These are phyloP conservation scores for Drosophila orena DNA, from an alignment of 1,140 invertebrate species.

Conservation along the genomic window DNA sequence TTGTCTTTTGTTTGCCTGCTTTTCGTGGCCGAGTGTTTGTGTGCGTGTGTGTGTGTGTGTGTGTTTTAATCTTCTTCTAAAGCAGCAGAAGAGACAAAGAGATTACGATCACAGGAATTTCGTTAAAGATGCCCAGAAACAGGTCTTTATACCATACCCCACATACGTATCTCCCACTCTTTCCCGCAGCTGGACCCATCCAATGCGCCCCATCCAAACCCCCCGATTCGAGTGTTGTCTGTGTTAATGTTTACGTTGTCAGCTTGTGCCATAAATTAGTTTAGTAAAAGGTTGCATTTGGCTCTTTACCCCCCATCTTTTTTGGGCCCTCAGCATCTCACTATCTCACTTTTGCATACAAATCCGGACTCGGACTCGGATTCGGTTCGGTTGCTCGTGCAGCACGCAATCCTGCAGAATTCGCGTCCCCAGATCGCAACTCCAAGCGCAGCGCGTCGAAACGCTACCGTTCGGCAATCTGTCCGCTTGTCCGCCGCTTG, in stretches of 20 bases:
- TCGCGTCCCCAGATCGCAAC: conserved; percentile 28
- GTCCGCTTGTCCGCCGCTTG: neutral
- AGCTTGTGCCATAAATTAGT: conserved; percentile 85
- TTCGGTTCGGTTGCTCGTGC: conserved; percentile 54
- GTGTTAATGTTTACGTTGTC: conserved; percentile 83
- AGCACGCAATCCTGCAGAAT: conserved; percentile 46
- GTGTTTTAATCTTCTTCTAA: conserved; percentile 81
- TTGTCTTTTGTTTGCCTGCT: conserved; percentile 52
- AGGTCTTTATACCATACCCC: conserved; percentile 63
- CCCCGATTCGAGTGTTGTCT: conserved; percentile 13
- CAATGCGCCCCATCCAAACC: neutral
- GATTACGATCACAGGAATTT: conserved; percentile 83
- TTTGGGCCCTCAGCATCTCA: neutral
- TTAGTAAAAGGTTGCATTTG: conserved; percentile 84
- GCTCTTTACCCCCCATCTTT: conserved; percentile 27
- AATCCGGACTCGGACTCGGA: conserved; percentile 15
- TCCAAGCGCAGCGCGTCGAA: conserved; percentile 29
- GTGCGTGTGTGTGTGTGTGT: conserved; percentile 48
- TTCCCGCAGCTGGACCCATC: neutral
- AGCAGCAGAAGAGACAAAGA: conserved; percentile 80
- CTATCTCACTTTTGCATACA: conserved; percentile 39
- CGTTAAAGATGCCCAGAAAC: conserved; percentile 78
- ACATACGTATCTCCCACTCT: conserved; percentile 2
- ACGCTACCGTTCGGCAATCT: conserved; percentile 59
- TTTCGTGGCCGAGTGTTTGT: conserved; percentile 21